These are phyloP conservation scores for Centropristis striata DNA, from an alignment of 2,113 vertebrate species.

Conservation along the genomic window DNA sequence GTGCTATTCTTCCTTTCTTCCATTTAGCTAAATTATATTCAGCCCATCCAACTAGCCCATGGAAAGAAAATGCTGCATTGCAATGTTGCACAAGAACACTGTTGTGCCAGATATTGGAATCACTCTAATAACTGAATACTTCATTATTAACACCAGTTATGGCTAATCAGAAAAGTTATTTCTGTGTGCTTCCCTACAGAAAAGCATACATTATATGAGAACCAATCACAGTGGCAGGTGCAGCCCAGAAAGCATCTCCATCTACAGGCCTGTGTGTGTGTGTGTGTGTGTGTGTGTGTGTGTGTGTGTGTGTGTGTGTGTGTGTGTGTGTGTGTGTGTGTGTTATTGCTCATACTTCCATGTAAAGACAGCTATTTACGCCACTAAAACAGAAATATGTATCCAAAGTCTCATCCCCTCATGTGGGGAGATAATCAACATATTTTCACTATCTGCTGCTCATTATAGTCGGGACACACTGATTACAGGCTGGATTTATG, in stretches of 20 bases:
- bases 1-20: too few species aligned
- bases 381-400: constrained; percentile 40
- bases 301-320: too few species aligned
- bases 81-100: too few species aligned
- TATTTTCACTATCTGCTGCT: constrained; percentile 75
- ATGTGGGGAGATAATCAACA: constrained; percentile 74
- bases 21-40: too few species aligned
- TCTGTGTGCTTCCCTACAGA: too few species aligned
- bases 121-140: too few species aligned
- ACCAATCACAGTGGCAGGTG: neutral
- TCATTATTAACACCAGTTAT: neutral
- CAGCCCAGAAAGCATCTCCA: constrained; percentile 6
- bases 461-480: constrained; percentile 72
- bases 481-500: constrained; percentile 81
- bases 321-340: neutral
- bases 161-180: neutral
- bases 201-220: neutral
- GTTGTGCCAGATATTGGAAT: too few species aligned
- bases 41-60: too few species aligned
- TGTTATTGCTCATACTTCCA: constrained; percentile 8
- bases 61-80: too few species aligned
- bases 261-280: neutral
- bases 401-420: constrained; percentile 32
- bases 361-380: constrained; percentile 56
- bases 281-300: constrained; percentile 15